phyloP scores from a whole-genome alignment of 2,113 vertebrate genomes.

The Sceloporus tristichus region DNA sequence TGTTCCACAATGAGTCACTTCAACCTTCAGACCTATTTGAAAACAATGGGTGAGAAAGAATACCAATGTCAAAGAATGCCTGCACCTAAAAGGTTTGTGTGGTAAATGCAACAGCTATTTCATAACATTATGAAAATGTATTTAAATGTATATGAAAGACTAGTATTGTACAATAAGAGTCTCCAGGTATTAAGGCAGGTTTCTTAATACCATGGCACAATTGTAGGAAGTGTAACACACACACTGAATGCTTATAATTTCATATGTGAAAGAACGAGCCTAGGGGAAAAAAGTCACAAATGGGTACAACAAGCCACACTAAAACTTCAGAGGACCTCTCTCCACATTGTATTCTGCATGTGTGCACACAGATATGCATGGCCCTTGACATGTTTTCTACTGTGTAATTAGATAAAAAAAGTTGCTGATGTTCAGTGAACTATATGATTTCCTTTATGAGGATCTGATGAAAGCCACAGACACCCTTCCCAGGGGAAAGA shows the following conservation, averaged over 20 bases:
- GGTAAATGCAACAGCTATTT: background rate
- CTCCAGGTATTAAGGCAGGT: background rate
- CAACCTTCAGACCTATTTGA: conserved; percentile 94
- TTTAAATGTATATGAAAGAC: too few species aligned
- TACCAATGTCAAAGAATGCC: conserved; percentile 30
- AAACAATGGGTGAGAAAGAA: conserved; percentile 54
- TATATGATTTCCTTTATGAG: background rate
- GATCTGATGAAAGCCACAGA: too few species aligned
- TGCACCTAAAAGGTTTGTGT: conserved; percentile 8
- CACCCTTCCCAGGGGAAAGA: too few species aligned
- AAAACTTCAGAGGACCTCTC: background rate
- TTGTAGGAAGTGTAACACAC: background rate
- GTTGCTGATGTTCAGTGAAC: background rate
- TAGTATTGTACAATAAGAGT: background rate
- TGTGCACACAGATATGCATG: background rate
- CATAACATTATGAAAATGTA: background rate
- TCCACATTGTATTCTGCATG: background rate
- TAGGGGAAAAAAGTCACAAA: background rate
- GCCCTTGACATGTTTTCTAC: too few species aligned
- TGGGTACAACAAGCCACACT: background rate
- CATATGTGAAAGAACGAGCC: background rate
- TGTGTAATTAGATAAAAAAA: too few species aligned
- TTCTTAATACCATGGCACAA: background rate
- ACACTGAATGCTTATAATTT: background rate
- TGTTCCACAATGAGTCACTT: conserved; percentile 99